Evolutionary conservation across 2,113 vertebrate genomes (phyloP).

Genomic region (Colinus virginianus): DNA sequence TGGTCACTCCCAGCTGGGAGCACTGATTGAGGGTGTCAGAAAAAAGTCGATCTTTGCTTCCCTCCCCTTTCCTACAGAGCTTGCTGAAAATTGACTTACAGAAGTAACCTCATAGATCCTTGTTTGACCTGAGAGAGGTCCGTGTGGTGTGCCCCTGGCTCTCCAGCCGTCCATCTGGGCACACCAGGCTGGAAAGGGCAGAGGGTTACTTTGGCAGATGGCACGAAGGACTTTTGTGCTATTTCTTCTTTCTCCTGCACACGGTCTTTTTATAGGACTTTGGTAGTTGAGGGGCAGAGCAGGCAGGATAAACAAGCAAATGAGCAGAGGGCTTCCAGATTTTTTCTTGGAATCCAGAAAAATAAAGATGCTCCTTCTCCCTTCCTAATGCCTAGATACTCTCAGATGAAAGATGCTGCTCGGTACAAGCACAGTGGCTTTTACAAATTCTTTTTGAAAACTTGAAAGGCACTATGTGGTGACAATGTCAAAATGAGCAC

Average conservation of each 20-base stretch:
- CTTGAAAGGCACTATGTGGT: background rate
- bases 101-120: background rate
- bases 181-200: conserved; percentile 13
- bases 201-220: conserved; percentile 6
- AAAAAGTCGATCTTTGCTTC: background rate
- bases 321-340: background rate
- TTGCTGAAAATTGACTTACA: background rate
- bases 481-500: conserved; percentile 11
- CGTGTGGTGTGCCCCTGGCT: background rate
- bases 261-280: background rate
- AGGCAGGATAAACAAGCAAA: background rate
- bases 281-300: background rate
- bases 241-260: background rate
- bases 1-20: background rate
- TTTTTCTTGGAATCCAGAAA: background rate
- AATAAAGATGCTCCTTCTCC: background rate
- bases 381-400: background rate
- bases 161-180: background rate
- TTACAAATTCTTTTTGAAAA: background rate
- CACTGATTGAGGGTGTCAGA: background rate
- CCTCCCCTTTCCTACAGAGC: background rate
- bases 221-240: background rate
- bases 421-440: background rate
- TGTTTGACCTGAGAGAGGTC: background rate
- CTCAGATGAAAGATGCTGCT: background rate